Percentiles rank a stretch among this genome's conserved stretches.
These are phyloP conservation scores for Bettongia penicillata DNA, from an alignment of 2,113 vertebrate genomes.

Conservation along the genomic window DNA sequence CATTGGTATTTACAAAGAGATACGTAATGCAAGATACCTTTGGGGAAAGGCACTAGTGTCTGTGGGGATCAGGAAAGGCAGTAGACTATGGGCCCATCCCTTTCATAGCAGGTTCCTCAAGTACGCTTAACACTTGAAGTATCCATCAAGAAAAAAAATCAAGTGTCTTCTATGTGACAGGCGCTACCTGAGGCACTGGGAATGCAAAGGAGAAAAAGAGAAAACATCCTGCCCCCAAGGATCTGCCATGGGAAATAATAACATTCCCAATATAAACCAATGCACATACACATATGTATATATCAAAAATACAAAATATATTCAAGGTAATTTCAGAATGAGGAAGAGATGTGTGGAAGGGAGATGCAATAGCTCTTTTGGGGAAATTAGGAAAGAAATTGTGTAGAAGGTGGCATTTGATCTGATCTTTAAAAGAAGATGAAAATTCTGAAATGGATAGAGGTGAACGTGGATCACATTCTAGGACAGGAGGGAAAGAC, in stretches of 20 bases:
- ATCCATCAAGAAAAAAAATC: neutral
- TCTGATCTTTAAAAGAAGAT: neutral
- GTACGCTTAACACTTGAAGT: neutral
- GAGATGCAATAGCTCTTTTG: neutral
- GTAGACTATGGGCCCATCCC: neutral
- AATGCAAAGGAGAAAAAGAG: neutral
- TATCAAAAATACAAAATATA: neutral
- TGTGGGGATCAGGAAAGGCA: neutral
- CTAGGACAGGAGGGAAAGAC: neutral
- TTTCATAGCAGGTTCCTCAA: neutral
- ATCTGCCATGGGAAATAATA: neutral
- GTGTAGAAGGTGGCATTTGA: neutral
- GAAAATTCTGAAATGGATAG: neutral
- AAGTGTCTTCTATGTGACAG: neutral
- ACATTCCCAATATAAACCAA: neutral
- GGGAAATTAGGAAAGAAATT: neutral
- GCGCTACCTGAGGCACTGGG: neutral
- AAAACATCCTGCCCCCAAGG: neutral
- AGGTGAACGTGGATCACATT: neutral
- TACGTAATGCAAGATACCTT: neutral
- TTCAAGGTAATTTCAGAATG: too few relatives aligned
- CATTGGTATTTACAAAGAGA: neutral
- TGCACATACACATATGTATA: neutral
- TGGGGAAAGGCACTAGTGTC: neutral
- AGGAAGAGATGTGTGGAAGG: too few relatives aligned